phyloP scores from a whole-genome alignment of 2,888 invertebrate species.

The Meiosimyza decipiens region DNA sequence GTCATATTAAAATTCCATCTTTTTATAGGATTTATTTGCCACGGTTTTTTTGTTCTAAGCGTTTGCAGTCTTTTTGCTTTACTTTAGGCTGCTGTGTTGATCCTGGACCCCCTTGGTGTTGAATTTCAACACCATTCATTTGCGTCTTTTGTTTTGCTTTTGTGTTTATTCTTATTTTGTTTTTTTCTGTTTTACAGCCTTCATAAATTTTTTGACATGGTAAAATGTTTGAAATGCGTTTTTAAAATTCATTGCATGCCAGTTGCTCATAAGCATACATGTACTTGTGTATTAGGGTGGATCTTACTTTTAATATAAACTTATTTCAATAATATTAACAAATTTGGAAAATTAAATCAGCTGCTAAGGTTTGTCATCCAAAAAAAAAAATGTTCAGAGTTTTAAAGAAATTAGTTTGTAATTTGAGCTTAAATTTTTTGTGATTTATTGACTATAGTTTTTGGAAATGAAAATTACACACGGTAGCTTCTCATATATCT shows the following conservation, averaged over 20 bases:
- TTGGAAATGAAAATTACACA: no score
- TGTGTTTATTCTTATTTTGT: no score
- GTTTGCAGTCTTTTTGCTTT: background rate
- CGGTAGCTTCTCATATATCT: no score
- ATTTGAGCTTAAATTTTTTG: no score
- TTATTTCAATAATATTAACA: no score
- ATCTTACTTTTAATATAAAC: no score
- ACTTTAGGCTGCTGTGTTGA: background rate
- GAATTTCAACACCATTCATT: slow-evolving; percentile 25
- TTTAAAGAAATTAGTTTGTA: no score
- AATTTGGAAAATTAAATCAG: no score
- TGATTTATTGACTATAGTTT: no score
- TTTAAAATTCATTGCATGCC: slow-evolving; percentile 24
- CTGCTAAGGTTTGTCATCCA: no score
- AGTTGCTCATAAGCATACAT: slow-evolving; percentile 15
- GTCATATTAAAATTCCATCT: slow-evolving; percentile 12
- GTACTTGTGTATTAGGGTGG: no score
- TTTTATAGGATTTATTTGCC: background rate
- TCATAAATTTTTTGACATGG: slow-evolving; percentile 14
- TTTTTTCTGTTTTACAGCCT: slow-evolving; percentile 12
- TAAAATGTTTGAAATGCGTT: slow-evolving; percentile 19
- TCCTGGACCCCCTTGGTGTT: slow-evolving; percentile 16
- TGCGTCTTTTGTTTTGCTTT: background rate
- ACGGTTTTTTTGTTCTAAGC: background rate
- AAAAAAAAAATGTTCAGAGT: no score